Percentiles rank a stretch among this genome's conserved stretches.
These are phyloP conservation scores for Listronotus bonariensis DNA, from an alignment of 1,140 invertebrate species.

Conservation along the genomic window DNA sequence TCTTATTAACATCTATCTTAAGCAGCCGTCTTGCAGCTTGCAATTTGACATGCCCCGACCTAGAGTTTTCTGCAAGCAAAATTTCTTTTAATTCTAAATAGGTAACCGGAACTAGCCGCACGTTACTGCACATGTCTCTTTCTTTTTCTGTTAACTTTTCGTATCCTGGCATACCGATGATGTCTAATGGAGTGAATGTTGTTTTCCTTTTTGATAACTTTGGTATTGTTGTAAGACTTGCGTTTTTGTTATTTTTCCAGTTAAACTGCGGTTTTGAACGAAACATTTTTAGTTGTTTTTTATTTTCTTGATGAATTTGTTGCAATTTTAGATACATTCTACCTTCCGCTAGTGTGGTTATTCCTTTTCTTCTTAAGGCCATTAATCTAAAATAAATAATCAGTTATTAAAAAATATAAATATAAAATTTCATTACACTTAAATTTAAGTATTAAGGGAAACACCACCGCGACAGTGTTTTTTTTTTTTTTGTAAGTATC, in stretches of 20 bases:
- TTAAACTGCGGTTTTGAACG: constrained; percentile 44
- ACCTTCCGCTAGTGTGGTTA: constrained; percentile 69
- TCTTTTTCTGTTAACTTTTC: constrained; percentile 75
- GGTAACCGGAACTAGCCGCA: constrained; percentile 74
- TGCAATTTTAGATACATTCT: constrained; percentile 69
- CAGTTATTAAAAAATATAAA: no score
- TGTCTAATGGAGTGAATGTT: constrained; percentile 70
- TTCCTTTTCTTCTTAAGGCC: constrained; percentile 72
- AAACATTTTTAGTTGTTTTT: constrained; percentile 59
- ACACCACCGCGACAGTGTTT: no score
- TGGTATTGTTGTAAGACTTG: constrained; percentile 24
- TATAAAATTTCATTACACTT: no score
- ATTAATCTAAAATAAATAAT: constrained; percentile 56
- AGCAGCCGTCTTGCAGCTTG: constrained; percentile 77
- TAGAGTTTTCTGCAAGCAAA: constrained; percentile 73
- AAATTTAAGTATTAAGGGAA: no score
- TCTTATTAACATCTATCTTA: constrained; percentile 95
- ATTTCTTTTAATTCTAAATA: constrained; percentile 78
- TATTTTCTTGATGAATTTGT: constrained; percentile 63
- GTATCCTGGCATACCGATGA: constrained; percentile 77
- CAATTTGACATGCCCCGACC: constrained; percentile 70
- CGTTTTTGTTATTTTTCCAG: constrained; percentile 50
- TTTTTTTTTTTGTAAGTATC: no score
- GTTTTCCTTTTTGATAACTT: constrained; percentile 40
- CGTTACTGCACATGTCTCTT: constrained; percentile 73